A percentile compares a stretch with the other conserved stretches of the same genome.
These are phyloP conservation scores for Tolmerus cingulatus DNA, from an alignment of 2,888 invertebrate genomes.

Conservation along the genomic window DNA sequence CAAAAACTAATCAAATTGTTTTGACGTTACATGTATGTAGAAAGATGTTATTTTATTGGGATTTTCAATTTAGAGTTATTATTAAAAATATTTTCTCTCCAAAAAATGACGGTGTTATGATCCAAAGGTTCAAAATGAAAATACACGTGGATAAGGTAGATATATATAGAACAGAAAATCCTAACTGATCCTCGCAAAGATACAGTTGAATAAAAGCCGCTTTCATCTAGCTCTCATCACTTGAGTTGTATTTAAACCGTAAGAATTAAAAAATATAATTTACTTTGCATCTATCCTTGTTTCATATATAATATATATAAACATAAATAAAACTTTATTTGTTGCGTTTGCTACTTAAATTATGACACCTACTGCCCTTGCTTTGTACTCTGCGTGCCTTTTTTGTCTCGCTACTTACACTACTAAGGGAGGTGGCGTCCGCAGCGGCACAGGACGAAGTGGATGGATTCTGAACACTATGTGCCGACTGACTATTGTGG, in stretches of 20 bases:
- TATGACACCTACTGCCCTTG: constrained; percentile 61
- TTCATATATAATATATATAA: constrained; percentile 37
- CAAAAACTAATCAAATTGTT: no score
- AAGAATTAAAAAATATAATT: constrained; percentile 39
- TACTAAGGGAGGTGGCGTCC: constrained; percentile 41
- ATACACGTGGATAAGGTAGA: background rate
- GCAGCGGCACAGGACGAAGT: constrained; percentile 37
- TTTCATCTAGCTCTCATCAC: constrained; percentile 2
- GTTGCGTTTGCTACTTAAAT: constrained; percentile 62
- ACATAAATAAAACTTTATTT: constrained; percentile 42
- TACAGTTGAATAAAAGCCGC: background rate
- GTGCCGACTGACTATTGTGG: background rate
- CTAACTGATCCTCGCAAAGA: background rate
- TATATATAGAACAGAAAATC: background rate
- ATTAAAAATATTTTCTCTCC: no score
- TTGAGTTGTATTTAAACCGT: constrained; percentile 36
- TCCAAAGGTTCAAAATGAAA: background rate
- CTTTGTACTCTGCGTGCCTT: constrained; percentile 65
- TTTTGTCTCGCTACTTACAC: constrained; percentile 57
- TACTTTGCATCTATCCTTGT: constrained; percentile 39
- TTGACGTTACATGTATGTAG: no score
- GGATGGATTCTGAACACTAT: constrained; percentile 37
- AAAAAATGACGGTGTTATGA: no score
- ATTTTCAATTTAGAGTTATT: no score
- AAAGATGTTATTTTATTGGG: no score